These are phyloP conservation scores for Gobiocypris rarus DNA, from an alignment of 2,113 vertebrate species.

Conservation along the genomic window DNA sequence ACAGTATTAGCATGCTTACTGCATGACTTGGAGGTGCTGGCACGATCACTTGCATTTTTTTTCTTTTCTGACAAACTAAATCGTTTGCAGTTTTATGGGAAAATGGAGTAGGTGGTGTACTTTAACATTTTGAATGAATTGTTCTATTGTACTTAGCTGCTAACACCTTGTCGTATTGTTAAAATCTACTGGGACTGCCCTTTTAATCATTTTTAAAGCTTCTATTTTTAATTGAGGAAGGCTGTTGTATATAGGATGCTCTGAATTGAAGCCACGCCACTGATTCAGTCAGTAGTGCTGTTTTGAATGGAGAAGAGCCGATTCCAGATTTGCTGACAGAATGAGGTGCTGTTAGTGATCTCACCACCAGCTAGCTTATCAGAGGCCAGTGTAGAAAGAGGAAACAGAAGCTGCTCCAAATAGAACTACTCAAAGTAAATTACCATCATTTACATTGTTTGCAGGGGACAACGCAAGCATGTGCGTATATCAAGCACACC, in stretches of 20 bases:
- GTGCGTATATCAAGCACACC: not conserved
- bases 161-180: not conserved
- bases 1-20: no score
- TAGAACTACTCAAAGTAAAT: slow-evolving; percentile 39
- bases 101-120: not conserved
- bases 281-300: not conserved
- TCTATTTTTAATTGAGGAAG: not conserved
- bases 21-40: no score
- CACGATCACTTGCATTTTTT: no score
- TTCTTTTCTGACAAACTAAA: not conserved
- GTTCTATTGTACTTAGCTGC: not conserved
- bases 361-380: slow-evolving; percentile 22
- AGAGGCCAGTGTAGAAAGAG: slow-evolving; percentile 3
- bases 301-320: not conserved
- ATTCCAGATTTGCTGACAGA: slow-evolving; percentile 25
- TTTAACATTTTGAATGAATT: not conserved
- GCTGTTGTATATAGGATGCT: not conserved
- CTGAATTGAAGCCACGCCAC: not conserved
- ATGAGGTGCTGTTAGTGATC: slow-evolving; percentile 29
- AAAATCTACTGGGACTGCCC: not conserved
- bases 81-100: not conserved
- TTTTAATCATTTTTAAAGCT: not conserved
- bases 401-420: slow-evolving; percentile 43
- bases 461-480: not conserved
- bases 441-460: slow-evolving; percentile 40